Evolutionary conservation across 2,888 invertebrate species (phyloP), one percentile per base, ranked within the genome.

Genomic region (Microdon myrmicae): DNA sequence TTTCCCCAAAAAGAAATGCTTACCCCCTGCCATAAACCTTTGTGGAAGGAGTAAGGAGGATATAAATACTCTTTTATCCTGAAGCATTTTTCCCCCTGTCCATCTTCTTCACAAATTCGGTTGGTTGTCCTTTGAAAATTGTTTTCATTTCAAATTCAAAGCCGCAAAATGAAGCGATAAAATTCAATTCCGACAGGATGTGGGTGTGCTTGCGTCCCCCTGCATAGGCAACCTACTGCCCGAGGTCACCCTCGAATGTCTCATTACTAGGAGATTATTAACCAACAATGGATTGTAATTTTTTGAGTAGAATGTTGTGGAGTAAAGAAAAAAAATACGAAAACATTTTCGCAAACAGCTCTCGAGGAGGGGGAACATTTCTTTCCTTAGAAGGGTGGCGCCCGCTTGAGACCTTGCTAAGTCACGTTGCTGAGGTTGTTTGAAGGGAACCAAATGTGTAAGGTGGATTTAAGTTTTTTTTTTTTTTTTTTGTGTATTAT

Each of bases 111-210:
- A n/a, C n/a, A n/a, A n/a, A 28, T 35, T 25, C 29, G 13, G 38
- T 12, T 16, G 8, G 19, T 29, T 51, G 35, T 51, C 32, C 20
- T 64, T 64, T 32, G n/a, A 43, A 54, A 51, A 58, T 23, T 58
- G 47, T 64, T 58, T 58, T 53, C 58, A 53, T 64, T 64, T 58
- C 45, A 58, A 64, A 64, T 64, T 64, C 64, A 64, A 64, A 64
- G 58, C 58, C 64, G 47, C 64, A 64, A 53, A 64, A 64, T 58
- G 64, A 64, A 64, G 58, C 56, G 64, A 64, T 64, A 64, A 58
- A 58, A 64, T 58, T 64, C 41, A 53, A 58, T 56, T 22, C 45
- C n/a, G 45, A 47, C 23, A 25, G 7, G 31, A 37, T 37, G 16
- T 31, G 55, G 39, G 32, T 32, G 31, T 19, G 44, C 31, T 3